Evolutionary conservation across 1,140 invertebrate genomes (phyloP), one percentile per base, ranked within the genome.

Genomic region (Amyelois transitella): DNA sequence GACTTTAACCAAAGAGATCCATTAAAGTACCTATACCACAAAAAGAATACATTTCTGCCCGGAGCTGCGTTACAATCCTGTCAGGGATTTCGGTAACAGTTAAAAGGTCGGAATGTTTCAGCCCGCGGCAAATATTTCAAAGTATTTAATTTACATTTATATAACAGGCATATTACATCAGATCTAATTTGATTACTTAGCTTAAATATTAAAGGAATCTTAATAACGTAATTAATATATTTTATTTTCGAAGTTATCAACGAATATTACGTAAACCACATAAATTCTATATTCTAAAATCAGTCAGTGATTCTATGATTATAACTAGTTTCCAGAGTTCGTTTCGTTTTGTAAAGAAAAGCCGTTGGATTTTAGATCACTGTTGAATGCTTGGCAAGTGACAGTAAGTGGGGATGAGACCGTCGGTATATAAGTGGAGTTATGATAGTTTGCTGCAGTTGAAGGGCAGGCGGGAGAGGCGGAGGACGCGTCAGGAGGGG

Each of bases 401-500:
- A 14, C 10, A 12, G 32, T 21, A 17, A 5, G 1, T 28, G 14
- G 14, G 43, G 47, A 14, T 10, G 17, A 49, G 12, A 6, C 18
- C 19, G 2, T 18, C 6, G 43, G 38, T 44, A 38, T 14, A 38
- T 38, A 38, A 38, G n/a, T 14, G 32, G 32, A 38, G 32, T 38
- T 38, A 0, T 38, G 32, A 38, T 14, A 38, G 32, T 38, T 19
- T 17, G 21, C 32, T 24, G 44, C 50, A 25, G 22, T 48, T 12
- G 58, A 48, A 14, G 58, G 44, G 49, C 56, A 64, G 76, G 79
- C 75, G 72, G 74, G 79, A 66, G 75, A 78, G 79, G 82, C 77
- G 56, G 66, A 64, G 38, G 65, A 55, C 50, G 58, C 57, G 25
- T 64, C 64, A 4, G 48, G 51, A 19, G 64, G 57, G 7, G 56